A percentile compares a stretch with the other conserved stretches of the same genome.
Conservation (phyloP, 2,113 vertebrate species). For the Anhinga anhinga region DNA sequence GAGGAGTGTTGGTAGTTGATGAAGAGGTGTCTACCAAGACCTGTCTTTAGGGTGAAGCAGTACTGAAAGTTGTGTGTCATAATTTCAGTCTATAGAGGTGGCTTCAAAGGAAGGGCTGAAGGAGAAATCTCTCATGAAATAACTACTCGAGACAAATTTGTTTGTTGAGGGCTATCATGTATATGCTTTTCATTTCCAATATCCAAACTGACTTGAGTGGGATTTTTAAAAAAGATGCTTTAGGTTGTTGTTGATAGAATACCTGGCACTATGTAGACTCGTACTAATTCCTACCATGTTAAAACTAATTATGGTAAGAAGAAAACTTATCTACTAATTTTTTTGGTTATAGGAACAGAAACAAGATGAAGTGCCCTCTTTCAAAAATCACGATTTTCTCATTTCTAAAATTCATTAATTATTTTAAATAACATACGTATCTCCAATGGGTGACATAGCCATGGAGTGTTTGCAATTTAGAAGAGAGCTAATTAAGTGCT, state of each 20-base stretch:
- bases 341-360: not conserved
- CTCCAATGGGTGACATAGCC: not conserved
- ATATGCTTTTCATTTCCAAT: not conserved
- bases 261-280: not conserved
- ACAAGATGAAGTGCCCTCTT: not conserved
- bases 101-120: not conserved
- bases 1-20: not conserved
- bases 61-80: not conserved
- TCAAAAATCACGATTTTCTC: not conserved
- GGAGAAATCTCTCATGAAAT: not conserved
- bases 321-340: not conserved
- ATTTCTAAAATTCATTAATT: not conserved
- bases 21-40: not conserved
- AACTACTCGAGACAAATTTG: not conserved
- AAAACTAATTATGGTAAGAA: not conserved
- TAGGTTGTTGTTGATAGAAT: not conserved
- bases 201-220: not conserved
- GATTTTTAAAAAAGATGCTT: not conserved
- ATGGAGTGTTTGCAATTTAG: not conserved
- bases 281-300: not conserved
- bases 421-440: not conserved
- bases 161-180: not conserved
- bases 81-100: not conserved
- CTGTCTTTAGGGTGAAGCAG: not conserved
- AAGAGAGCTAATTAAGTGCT: not conserved